These are phyloP conservation scores for Hydractinia echinata DNA, from an alignment of 30 jellyfish, hydroid and myxozoan species.

Conservation along the genomic window DNA sequence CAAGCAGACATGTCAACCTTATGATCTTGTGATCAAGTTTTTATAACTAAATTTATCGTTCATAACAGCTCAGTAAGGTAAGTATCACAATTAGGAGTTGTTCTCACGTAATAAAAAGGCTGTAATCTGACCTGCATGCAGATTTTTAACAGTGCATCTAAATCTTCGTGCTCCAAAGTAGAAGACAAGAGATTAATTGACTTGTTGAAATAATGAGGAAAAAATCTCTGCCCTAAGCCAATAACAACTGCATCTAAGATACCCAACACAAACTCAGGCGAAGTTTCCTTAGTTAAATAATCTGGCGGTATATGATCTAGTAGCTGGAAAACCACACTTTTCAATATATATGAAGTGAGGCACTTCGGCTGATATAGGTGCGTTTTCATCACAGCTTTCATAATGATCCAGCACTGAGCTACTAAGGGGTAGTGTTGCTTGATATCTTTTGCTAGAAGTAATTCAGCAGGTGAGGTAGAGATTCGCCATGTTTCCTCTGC, in stretches of 20 bases:
- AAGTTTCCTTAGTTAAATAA: neutral
- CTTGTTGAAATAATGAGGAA: neutral
- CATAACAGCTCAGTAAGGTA: neutral
- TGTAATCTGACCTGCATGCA: neutral
- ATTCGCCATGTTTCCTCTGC: neutral
- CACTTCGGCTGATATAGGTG: neutral
- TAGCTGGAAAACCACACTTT: neutral
- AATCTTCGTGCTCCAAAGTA: neutral
- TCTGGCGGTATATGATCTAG: neutral
- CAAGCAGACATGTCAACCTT: no score
- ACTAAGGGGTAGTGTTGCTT: neutral
- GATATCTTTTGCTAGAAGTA: neutral
- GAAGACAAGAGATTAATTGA: neutral
- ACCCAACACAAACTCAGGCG: neutral
- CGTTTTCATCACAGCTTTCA: neutral
- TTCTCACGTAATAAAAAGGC: neutral
- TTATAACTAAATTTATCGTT: neutral
- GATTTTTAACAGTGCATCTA: neutral
- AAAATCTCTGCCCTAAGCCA: neutral
- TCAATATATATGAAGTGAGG: neutral
- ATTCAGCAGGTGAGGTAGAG: neutral
- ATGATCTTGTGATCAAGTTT: no score
- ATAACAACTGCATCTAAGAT: neutral
- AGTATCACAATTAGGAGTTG: conserved; percentile 1
- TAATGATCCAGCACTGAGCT: neutral